Evolutionary conservation across 1,140 invertebrate species (phyloP), one percentile per base, ranked within the genome.

Genomic region (Drosophila equinoxialis): DNA sequence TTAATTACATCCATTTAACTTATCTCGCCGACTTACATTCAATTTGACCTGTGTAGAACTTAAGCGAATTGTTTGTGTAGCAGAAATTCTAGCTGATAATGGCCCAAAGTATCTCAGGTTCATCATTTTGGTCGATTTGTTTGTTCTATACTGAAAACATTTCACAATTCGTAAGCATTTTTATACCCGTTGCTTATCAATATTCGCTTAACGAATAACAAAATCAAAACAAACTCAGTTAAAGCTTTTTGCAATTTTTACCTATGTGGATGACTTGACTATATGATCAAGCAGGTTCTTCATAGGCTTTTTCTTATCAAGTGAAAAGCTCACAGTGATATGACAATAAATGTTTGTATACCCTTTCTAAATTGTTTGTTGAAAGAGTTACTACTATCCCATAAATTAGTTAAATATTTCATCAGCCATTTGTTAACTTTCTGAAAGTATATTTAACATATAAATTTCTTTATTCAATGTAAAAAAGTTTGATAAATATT

Each of bases 141-240:
- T 61, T 3, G 13, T 42, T 23, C n/a, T 3, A 11, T 17, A 74
- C 69, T 74, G 23, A 58, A 74, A 68, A 35, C 57, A 33, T 48
- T 23, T 39, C 0, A 17, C 6, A 23, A 23, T 6, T 8, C 2
- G 4, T 23, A 6, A 33, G 6, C 23, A 1, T 10, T 75, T 41
- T 58, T 75, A 75, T 74, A 74, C 14, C 6, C 17, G 6, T 11
- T 0, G 35, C 48, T 75, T 75, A 75, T 75, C 73, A 58, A 23
- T 14, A 13, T 39, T 39, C 11, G 37, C 4, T n/a, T 39, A 55
- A 39, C 62, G 63, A 66, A 66, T 48, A 7, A 41, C 1, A 14
- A 37, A 30, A 74, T 13, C 42, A 67, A 74, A 75, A 75, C 30
- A 74, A 39, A 8, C 8, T 6, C 1, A 7, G 3, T 10, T 10